phyloP scores from a whole-genome alignment of 1,140 invertebrate genomes.

The Sycophila sp. region DNA sequence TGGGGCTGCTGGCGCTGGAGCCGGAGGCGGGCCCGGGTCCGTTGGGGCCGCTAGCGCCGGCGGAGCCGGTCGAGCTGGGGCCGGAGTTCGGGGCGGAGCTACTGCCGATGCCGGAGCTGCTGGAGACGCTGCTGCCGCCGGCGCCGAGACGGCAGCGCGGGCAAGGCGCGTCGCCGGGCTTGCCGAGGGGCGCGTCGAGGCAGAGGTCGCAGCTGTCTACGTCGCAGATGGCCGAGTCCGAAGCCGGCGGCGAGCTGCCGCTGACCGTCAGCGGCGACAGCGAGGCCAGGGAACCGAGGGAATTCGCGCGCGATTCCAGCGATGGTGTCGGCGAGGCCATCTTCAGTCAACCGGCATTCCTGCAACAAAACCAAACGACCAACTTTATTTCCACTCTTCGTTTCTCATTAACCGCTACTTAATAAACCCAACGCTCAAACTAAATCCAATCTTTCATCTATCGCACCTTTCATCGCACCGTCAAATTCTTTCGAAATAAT shows the following conservation, averaged over 20 bases:
- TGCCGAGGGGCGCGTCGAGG: slow-evolving; percentile 74
- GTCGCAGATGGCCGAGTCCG: slow-evolving; percentile 82
- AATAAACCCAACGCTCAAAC: too few relatives aligned
- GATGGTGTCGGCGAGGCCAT: slow-evolving; percentile 88
- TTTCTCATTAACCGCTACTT: too few relatives aligned
- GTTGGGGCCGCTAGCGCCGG: not conserved
- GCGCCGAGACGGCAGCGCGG: slow-evolving; percentile 77
- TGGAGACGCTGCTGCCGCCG: slow-evolving; percentile 63
- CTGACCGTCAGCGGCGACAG: slow-evolving; percentile 82
- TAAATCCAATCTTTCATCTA: too few relatives aligned
- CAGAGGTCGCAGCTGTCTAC: slow-evolving; percentile 82
- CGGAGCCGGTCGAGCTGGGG: not conserved
- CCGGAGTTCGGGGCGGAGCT: not conserved
- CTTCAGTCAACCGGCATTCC: slow-evolving; percentile 77
- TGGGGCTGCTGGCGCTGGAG: slow-evolving; percentile 85
- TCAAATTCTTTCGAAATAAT: not conserved
- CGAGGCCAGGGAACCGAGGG: slow-evolving; percentile 80
- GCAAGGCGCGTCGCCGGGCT: slow-evolving; percentile 84
- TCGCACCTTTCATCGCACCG: too few relatives aligned
- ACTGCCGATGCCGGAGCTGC: slow-evolving; percentile 69
- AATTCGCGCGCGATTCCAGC: slow-evolving; percentile 90
- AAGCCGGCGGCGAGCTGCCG: slow-evolving; percentile 82
- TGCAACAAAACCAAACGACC: slow-evolving; percentile 51
- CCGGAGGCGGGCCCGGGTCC: too few relatives aligned
- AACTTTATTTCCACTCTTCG: not conserved